Evolutionary conservation across 2,113 vertebrate genomes (phyloP), one percentile per base, ranked within the genome.

Genomic region (Heliornis fulica): DNA sequence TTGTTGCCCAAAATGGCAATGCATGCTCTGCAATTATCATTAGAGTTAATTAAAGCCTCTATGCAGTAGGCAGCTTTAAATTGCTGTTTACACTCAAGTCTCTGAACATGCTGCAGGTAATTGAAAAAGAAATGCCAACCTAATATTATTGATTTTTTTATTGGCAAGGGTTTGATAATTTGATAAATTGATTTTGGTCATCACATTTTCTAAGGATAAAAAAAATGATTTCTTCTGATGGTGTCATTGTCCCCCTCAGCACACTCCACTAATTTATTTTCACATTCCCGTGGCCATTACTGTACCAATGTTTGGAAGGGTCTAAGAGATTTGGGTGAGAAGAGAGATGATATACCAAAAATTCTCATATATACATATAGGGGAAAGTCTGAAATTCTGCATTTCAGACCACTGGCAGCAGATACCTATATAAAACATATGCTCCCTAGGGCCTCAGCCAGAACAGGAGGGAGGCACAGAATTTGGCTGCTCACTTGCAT

Each of bases 21-120:
- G 4, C 61, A 59, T 23, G 41, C 85, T 89, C 93, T 95, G 88
- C 91, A 97, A 97, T 97, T 97, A 97, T 95, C 95, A 97, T 97
- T 97, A 97, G 75, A 90, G 88, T 76, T 95, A 95, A 96, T 97
- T 96, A 96, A 95, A 93, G 66, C 71, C 91, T 96, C 80, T 46
- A 3, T 66, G 83, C 71, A 81, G 81, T 4, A 95, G 78, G 86
- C 86, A 95, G 83, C 75, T 90, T 89, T 64, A 63, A 96, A 79
- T 68, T 94, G 87, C 74, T 95, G 68, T 96, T 96, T 95, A 86
- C 53, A 64, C 50, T 60, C 89, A 26, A 61, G 54, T 29, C 75
- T 85, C 85, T 89, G 94, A 92, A 61, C 56, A 43, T 56, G 41
- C 78, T 78, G 88, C 88, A 97, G 83, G 78, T 89, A 95, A 92